A percentile compares a stretch with the other conserved stretches of the same genome.
These are phyloP conservation scores for Tricholauxania praeusta DNA, from an alignment of 2,888 invertebrate genomes.

Conservation along the genomic window DNA sequence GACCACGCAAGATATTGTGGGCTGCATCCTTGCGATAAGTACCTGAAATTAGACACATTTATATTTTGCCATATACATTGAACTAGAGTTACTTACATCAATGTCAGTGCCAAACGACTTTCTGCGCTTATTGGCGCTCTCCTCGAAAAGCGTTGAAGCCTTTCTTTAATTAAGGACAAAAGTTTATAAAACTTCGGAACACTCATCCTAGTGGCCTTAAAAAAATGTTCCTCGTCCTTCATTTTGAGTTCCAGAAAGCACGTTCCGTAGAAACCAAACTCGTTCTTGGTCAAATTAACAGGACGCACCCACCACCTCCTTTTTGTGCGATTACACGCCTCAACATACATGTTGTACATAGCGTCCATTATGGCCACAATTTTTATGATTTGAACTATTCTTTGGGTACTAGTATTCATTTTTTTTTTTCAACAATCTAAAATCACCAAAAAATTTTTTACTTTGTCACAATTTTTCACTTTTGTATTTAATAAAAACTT, in stretches of 20 bases:
- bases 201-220: no score
- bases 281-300: slow-evolving; percentile 35
- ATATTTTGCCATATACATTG: no score
- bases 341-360: no score
- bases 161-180: slow-evolving; percentile 16
- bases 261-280: slow-evolving; percentile 29
- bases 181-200: slow-evolving; percentile 24
- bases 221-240: slow-evolving; percentile 33
- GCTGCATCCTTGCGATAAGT: background rate
- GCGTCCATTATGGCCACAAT: no score
- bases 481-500: no score
- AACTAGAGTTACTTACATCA: slow-evolving; percentile 16
- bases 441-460: no score
- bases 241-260: slow-evolving; percentile 12
- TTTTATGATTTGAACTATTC: no score
- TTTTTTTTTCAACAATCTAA: no score
- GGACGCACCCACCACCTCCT: slow-evolving; percentile 34
- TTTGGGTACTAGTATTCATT: no score
- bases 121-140: slow-evolving; percentile 29
- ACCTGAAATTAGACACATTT: no score
- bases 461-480: no score
- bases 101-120: slow-evolving; percentile 24
- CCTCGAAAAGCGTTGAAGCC: slow-evolving; percentile 31
- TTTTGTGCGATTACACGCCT: no score
- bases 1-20: background rate